Conservation (phyloP, 2,797 vertebrate genomes). For the Cheracebus regulus region DNA sequence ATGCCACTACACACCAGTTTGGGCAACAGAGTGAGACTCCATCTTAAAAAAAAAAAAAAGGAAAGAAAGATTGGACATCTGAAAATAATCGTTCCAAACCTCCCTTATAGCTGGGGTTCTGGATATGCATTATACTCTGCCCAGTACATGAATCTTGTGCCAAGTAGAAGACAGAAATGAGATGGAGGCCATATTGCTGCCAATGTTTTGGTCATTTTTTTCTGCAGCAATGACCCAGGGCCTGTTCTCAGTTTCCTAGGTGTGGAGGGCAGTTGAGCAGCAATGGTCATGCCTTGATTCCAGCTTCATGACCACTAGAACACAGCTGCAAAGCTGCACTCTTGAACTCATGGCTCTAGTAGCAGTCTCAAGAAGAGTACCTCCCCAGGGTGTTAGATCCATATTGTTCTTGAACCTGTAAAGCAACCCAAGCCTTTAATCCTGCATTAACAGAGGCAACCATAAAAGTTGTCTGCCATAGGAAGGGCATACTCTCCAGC, state of each 20-base stretch:
- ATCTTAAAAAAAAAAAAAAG: no score
- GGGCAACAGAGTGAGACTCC: no score
- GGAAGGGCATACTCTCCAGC: neutral
- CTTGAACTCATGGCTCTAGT: neutral
- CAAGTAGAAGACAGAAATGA: neutral
- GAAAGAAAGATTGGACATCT: neutral
- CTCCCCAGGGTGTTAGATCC: neutral
- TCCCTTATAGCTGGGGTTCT: neutral
- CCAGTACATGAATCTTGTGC: neutral
- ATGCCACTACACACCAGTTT: no score
- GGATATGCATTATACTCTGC: neutral
- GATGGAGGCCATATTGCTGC: neutral
- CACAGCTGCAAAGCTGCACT: neutral
- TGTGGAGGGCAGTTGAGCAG: neutral
- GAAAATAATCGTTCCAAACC: neutral
- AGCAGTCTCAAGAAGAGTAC: neutral
- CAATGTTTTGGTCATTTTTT: neutral
- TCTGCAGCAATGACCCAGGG: neutral
- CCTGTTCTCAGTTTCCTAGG: neutral
- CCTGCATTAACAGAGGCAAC: neutral
- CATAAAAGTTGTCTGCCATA: neutral
- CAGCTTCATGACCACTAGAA: neutral
- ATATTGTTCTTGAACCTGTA: neutral
- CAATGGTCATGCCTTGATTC: neutral
- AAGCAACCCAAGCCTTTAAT: neutral